A percentile compares a stretch with the other conserved stretches of the same genome.
phyloP scores from a whole-genome alignment of 1,140 invertebrate genomes.

The Brachionus rotundiformis region DNA sequence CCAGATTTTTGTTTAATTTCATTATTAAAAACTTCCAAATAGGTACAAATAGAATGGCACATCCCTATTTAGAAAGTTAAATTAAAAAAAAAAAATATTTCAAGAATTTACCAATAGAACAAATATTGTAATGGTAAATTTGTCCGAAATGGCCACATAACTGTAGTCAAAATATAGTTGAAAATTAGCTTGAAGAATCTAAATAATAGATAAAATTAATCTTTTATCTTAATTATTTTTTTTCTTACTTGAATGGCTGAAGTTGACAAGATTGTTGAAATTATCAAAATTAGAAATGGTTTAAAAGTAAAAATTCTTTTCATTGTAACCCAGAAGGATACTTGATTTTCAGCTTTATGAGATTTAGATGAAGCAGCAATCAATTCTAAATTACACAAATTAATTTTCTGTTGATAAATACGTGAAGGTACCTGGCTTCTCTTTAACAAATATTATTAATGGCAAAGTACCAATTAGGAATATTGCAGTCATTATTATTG shows the following conservation, averaged over 20 bases:
- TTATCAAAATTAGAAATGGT: slow-evolving; percentile 40
- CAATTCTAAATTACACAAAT: slow-evolving; percentile 19
- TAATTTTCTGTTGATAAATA: background rate
- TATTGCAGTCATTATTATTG: slow-evolving; percentile 37
- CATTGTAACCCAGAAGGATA: background rate
- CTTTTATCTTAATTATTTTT: background rate
- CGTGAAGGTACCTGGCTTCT: slow-evolving; percentile 8
- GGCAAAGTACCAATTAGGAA: slow-evolving; percentile 9
- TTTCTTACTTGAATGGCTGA: slow-evolving; percentile 30
- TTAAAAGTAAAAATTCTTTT: slow-evolving; percentile 44
- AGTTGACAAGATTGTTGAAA: slow-evolving; percentile 3
- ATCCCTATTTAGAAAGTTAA: background rate
- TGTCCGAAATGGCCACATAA: slow-evolving; percentile 23
- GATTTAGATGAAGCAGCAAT: background rate
- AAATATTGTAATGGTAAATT: slow-evolving; percentile 28
- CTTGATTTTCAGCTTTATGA: background rate
- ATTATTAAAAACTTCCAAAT: background rate
- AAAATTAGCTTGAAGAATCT: slow-evolving; percentile 46
- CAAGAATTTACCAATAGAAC: background rate
- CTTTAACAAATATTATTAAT: slow-evolving; percentile 39
- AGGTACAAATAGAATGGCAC: slow-evolving; percentile 40
- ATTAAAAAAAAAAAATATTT: background rate
- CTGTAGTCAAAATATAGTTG: slow-evolving; percentile 45
- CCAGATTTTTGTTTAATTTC: background rate
- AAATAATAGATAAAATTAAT: background rate